A percentile compares a stretch with the other conserved stretches of the same genome.
Evolutionary conservation across 2,888 invertebrate genomes (phyloP).

Genomic region (Drosophila nigricruria): DNA sequence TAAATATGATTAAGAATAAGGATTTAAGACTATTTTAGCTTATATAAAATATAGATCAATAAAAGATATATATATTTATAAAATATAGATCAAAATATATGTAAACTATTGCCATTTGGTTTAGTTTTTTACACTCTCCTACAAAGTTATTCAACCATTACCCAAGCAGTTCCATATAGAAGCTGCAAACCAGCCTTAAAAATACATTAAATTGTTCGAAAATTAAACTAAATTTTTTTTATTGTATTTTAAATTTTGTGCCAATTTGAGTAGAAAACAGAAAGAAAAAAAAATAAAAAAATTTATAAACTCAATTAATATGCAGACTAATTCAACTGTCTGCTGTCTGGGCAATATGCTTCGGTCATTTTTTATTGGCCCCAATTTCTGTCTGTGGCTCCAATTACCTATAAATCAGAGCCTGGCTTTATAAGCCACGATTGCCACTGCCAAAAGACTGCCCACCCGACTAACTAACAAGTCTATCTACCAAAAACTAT

Average conservation of each 20-base stretch:
- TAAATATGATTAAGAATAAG: too few relatives aligned
- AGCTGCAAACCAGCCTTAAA: neutral
- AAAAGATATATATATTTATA: too few relatives aligned
- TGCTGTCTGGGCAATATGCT: conserved; percentile 20
- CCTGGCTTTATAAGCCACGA: conserved; percentile 40
- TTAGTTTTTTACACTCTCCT: neutral
- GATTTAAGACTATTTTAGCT: too few relatives aligned
- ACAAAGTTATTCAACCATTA: neutral
- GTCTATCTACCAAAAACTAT: conserved; percentile 20
- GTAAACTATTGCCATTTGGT: neutral
- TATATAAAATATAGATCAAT: neutral
- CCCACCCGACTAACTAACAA: conserved; percentile 30
- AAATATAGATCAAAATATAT: too few relatives aligned
- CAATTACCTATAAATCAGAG: conserved; percentile 57
- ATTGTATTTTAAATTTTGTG: neutral
- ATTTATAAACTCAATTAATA: conserved; percentile 19
- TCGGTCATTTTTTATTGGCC: conserved; percentile 17
- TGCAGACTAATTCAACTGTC: conserved; percentile 22
- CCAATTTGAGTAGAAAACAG: neutral
- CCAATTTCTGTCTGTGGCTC: conserved; percentile 16
- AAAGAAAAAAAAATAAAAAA: neutral
- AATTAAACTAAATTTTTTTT: neutral
- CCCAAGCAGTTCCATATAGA: too few relatives aligned
- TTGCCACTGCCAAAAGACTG: conserved; percentile 41
- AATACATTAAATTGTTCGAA: neutral